These are phyloP conservation scores for Hydriomena furcata DNA, from an alignment of 2,888 invertebrate genomes.

Conservation along the genomic window DNA sequence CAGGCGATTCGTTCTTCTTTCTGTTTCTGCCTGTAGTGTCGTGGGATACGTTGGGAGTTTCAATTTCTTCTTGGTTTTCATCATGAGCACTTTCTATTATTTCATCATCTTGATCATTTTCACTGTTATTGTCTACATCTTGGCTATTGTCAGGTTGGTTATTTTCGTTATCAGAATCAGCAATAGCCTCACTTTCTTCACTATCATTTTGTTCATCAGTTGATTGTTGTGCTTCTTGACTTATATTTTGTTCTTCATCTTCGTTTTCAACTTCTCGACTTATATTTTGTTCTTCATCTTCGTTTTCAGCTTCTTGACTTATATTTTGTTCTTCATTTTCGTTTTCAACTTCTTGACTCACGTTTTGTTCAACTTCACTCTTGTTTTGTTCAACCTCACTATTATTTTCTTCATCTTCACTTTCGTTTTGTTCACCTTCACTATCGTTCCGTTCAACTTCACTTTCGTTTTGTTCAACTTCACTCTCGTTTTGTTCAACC, in stretches of 20 bases:
- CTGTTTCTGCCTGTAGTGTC: constrained; percentile 53
- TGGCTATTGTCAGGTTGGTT: constrained; percentile 30
- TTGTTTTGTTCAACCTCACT: not conserved
- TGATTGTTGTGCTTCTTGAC: constrained; percentile 21
- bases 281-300: constrained; percentile 27
- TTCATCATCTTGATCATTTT: constrained; percentile 27
- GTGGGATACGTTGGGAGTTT: constrained; percentile 45
- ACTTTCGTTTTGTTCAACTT: constrained; percentile 16
- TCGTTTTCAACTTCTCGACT: constrained; percentile 22
- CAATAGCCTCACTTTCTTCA: constrained; percentile 17
- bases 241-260: constrained; percentile 27
- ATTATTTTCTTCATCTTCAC: constrained; percentile 9
- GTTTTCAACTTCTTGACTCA: constrained; percentile 9
- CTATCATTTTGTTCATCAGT: constrained; percentile 26
- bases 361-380: constrained; percentile 16
- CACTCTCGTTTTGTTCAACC: constrained; percentile 2
- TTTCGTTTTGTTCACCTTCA: constrained; percentile 16
- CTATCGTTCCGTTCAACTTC: constrained; percentile 7
- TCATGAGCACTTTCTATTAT: constrained; percentile 1
- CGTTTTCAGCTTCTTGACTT: constrained; percentile 21
- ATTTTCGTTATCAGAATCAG: constrained; percentile 25
- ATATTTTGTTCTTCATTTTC: constrained; percentile 4
- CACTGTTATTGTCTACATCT: constrained; percentile 28
- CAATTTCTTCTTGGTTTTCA: constrained; percentile 26
- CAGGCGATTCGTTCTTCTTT: constrained; percentile 54